Base-by-base conservation (phyloP, 2,113 vertebrate species). In the Rhinoderma darwinii region DNA sequence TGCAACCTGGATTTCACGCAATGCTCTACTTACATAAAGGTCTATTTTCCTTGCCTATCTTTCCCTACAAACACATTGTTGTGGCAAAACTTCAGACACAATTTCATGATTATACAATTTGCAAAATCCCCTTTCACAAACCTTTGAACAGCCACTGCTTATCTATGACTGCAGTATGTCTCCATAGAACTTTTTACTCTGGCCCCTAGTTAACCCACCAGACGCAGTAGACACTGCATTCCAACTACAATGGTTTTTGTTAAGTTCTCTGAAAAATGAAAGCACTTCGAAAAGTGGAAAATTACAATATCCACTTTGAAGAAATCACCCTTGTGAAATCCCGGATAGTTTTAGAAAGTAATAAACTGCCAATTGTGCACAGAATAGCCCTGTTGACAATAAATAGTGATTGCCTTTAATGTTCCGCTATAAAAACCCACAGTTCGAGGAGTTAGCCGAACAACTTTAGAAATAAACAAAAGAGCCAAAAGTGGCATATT, bases 391-490 rank as follows among this genome's bases (percentile, higher is more conserved):
- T 78, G 74, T 61, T 37, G 68, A 82, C 78, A 82, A 82, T 86
- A 86, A 80, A 79, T 79, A 63, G 79, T 39, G 78, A 87, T 75
- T 81, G 77, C 66, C 79, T 87, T 82, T 56, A 86, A 80, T 80
- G 63, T 47, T 47, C 41, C 47, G 70, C 86, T 87, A 75, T 87
- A 81, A 86, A 86, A 86, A 22, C 59, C n/a, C 66, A 81, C 63
- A 59, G 77, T 86, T 81, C 39, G 61, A 74, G 54, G 51, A 87
- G 68, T 81, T 82, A 47, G 68, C 68, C n/a, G 54, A 82, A 82
- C 59, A 87, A 87, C 51, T 87, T 82, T 75, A 75, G 77, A 73
- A 86, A 86, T 86, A 81, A 86, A 86, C 86, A 87, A 82, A 75
- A 73, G 68, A 82, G 68, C 39, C 51, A 82, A 87, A 87, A 82